These are phyloP conservation scores for Anguilla marmorata DNA, from an alignment of 2,797 vertebrate genomes.

Conservation along the genomic window DNA sequence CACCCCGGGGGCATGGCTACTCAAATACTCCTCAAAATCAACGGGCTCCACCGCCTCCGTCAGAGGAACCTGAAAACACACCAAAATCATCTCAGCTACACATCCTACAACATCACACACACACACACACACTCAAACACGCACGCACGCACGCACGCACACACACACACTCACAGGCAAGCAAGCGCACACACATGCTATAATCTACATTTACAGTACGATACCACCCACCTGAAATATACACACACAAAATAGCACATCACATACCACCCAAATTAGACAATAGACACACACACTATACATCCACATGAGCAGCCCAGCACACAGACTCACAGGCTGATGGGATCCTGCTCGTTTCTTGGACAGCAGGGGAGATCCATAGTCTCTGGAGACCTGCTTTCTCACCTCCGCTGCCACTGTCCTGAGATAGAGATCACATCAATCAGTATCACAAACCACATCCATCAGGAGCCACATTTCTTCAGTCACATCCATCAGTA, in stretches of 20 bases:
- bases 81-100: background rate
- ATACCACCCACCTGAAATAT: background rate
- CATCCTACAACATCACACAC: background rate
- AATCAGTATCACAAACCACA: background rate
- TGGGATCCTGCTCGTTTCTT: constrained; percentile 77
- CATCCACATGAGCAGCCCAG: background rate
- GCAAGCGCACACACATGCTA: background rate
- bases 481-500: background rate
- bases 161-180: background rate
- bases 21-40: constrained; percentile 87
- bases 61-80: constrained; percentile 75
- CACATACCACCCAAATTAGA: background rate
- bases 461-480: background rate
- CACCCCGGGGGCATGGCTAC: constrained; percentile 75
- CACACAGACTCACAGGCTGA: constrained; percentile 74
- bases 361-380: constrained; percentile 85
- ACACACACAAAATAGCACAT: constrained; percentile 16
- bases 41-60: constrained; percentile 86
- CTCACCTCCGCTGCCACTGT: constrained; percentile 88
- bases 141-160: background rate
- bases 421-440: constrained; percentile 58
- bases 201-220: background rate
- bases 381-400: constrained; percentile 88
- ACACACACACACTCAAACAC: background rate
- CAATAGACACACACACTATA: background rate